Evolutionary conservation across 37 sponge, comb jelly and placozoan species (phyloP), one percentile per base, ranked within the genome.

Genomic region (Diacarnus erythraeanus): DNA sequence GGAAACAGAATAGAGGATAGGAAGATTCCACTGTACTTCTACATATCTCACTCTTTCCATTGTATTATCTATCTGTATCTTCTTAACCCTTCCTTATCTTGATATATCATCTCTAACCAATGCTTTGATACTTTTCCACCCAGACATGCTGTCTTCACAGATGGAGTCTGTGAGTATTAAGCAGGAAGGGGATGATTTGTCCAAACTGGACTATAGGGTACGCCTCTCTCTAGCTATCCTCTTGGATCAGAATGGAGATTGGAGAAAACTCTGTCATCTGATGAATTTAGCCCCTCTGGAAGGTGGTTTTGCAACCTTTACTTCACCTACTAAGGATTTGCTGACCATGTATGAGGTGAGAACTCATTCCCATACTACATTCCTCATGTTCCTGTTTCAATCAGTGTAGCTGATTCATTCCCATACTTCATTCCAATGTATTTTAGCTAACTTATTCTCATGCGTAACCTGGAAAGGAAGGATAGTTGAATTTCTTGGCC

Each of bases 311-410:
- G 40, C 83, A 23, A 43, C 77, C 60, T 71, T 81, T 40, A 73
- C 86, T 39, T 87, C 84, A 60, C 93, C 93, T 15, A 88, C 89
- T 58, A 81, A 78, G 42, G 89, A 92, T 6, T 75, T 92, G 20
- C 71, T 92, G 41, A 57, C 15, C 43, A 61, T 75, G 58, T 92
- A 74, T 78, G 89, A 92, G 89, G 93, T 92, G 63, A 80, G 74
- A n/a, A n/a, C n/a, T n/a, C n/a, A n/a, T n/a, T n/a, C 51, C 12
- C 12, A 47, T 12, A 47, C 12, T 47, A 6, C 51, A 47, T 12
- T 12, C 51, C 51, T 47, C 12, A 6, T 47, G 10, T 12, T 47
- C 51, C 51, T 54, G 57, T 18, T 54, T 54, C 51, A 47, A 15
- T 15, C 51, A 47, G 10, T 47, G 51, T 12, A 47, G 10, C 12